These are phyloP conservation scores for Regulus satrapa DNA, from an alignment of 2,113 vertebrate genomes.

Conservation along the genomic window DNA sequence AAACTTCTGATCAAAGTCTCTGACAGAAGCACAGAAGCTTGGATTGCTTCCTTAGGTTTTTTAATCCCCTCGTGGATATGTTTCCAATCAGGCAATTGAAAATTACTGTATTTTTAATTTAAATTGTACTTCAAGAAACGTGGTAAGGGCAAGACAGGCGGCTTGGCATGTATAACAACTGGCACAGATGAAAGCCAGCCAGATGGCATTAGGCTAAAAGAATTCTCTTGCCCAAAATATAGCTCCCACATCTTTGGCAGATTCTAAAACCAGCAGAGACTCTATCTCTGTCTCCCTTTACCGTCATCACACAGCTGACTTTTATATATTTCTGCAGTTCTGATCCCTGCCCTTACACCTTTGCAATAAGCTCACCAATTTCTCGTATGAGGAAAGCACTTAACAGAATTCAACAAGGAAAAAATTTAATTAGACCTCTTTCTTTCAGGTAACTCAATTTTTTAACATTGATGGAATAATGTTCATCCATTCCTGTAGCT, in stretches of 20 bases:
- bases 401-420: neutral
- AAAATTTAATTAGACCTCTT: neutral
- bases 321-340: neutral
- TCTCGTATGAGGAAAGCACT: neutral
- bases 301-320: neutral
- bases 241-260: neutral
- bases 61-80: neutral
- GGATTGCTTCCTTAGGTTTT: neutral
- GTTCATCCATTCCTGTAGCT: neutral
- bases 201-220: conserved; percentile 5
- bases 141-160: neutral
- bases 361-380: neutral
- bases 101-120: neutral
- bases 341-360: neutral
- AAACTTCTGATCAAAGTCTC: neutral
- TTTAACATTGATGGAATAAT: neutral
- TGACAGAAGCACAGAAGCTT: neutral
- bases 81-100: neutral
- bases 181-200: neutral
- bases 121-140: neutral
- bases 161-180: neutral
- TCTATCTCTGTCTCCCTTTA: neutral
- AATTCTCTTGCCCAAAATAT: neutral
- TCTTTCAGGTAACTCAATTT: neutral
- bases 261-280: neutral